phyloP scores from a whole-genome alignment of 2,888 invertebrate species.

The Drosophila paracracens region DNA sequence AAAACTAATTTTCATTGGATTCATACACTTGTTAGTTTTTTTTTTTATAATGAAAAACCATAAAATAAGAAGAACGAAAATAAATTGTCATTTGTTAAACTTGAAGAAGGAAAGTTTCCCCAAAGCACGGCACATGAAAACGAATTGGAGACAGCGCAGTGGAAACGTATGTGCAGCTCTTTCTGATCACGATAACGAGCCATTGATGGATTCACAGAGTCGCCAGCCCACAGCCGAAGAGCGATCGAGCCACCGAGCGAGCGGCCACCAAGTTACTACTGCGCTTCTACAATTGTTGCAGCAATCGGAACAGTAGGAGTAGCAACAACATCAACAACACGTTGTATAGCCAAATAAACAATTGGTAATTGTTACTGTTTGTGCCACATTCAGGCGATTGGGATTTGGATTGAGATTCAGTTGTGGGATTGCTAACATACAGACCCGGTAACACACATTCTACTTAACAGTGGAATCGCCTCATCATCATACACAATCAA shows the following conservation, averaged over 20 bases:
- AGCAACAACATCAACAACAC: constrained; percentile 43
- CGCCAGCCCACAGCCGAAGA: constrained; percentile 23
- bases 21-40: constrained; percentile 50
- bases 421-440: constrained; percentile 44
- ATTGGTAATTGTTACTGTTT: constrained; percentile 75
- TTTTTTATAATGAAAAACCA: constrained; percentile 42
- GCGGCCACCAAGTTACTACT: constrained; percentile 7
- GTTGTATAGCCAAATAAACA: constrained; percentile 70
- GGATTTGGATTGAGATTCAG: constrained; percentile 41
- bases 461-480: background rate
- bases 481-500: constrained; percentile 40
- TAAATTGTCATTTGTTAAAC: constrained; percentile 40
- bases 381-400: constrained; percentile 58
- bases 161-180: constrained; percentile 38
- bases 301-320: constrained; percentile 20
- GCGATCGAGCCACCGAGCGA: constrained; percentile 15
- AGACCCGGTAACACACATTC: constrained; percentile 73
- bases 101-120: constrained; percentile 55
- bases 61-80: constrained; percentile 50
- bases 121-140: constrained; percentile 30
- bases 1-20: background rate
- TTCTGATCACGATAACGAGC: constrained; percentile 76
- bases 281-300: background rate
- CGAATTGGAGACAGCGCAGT: constrained; percentile 38
- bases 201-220: constrained; percentile 77